Conservation (phyloP, 2,888 invertebrate genomes). For the Microctonus aethiopoides region DNA sequence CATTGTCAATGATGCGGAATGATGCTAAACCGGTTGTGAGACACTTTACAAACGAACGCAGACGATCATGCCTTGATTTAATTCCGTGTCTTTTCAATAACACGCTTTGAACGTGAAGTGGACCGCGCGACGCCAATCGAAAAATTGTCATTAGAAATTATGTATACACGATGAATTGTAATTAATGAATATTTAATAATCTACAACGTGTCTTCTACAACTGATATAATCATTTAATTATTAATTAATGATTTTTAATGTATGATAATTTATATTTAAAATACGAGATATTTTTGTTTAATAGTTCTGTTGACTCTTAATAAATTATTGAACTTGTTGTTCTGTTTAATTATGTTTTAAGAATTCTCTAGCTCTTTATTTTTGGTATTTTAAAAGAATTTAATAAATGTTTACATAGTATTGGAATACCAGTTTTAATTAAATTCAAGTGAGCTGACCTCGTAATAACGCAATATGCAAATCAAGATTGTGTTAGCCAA, state of each 20-base stretch:
- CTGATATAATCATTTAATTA: neutral
- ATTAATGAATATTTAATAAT: neutral
- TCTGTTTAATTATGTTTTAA: too few species aligned
- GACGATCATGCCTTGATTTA: slow-evolving; percentile 21
- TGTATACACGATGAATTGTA: neutral
- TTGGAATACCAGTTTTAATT: slow-evolving; percentile 34
- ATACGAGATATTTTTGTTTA: neutral
- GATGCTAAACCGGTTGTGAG: slow-evolving; percentile 56
- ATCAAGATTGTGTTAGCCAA: slow-evolving; percentile 36
- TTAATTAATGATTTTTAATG: neutral
- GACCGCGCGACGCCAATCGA: slow-evolving; percentile 1
- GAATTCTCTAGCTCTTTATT: too few species aligned
- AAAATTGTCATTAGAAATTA: slow-evolving; percentile 6
- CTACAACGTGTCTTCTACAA: neutral
- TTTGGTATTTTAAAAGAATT: neutral
- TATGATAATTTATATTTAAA: neutral
- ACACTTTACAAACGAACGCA: slow-evolving; percentile 40
- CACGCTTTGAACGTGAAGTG: neutral
- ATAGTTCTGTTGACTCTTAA: neutral
- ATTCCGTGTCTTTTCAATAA: slow-evolving; percentile 5
- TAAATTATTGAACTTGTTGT: too few species aligned
- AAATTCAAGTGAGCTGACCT: slow-evolving; percentile 45
- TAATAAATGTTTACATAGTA: slow-evolving; percentile 36
- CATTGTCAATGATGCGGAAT: slow-evolving; percentile 56
- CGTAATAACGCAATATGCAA: slow-evolving; percentile 54